Evolutionary conservation across 1,140 invertebrate genomes (phyloP).

Genomic region (Danaus plexippus): DNA sequence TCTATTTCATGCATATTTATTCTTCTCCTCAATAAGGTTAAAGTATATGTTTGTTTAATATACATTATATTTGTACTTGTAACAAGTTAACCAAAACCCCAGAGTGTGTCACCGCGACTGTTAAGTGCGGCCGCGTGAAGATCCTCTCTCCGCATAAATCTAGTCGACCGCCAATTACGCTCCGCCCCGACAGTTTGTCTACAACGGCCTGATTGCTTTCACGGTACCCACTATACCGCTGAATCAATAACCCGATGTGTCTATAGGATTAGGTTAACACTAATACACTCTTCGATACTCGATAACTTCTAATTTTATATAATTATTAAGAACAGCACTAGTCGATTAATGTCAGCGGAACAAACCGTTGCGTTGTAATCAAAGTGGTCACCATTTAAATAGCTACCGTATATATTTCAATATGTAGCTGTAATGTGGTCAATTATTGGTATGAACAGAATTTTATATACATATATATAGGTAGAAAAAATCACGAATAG

Average conservation of each 20-base stretch:
- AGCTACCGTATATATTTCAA: too few species aligned
- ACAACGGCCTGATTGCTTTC: conserved; percentile 59
- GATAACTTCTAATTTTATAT: too few species aligned
- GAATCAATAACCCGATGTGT: conserved; percentile 14
- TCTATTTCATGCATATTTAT: too few species aligned
- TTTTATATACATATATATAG: conserved; percentile 2
- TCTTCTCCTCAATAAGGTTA: too few species aligned
- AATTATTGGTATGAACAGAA: conserved; percentile 1
- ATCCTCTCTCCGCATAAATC: conserved; percentile 64
- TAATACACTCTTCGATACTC: too few species aligned
- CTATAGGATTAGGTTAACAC: neutral
- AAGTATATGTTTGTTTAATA: too few species aligned
- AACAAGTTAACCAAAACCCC: too few species aligned
- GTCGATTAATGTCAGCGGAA: neutral
- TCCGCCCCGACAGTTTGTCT: conserved; percentile 65
- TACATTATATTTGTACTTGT: too few species aligned
- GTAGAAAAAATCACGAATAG: neutral
- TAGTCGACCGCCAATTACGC: conserved; percentile 68
- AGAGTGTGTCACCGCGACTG: too few species aligned
- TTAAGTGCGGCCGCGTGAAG: conserved; percentile 41
- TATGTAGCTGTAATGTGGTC: too few species aligned
- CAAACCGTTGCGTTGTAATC: too few species aligned
- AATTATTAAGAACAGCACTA: neutral
- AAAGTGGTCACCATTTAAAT: too few species aligned
- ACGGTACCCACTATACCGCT: conserved; percentile 18